phyloP scores from a whole-genome alignment of 2,797 vertebrate genomes.

The Malurus splendens region DNA sequence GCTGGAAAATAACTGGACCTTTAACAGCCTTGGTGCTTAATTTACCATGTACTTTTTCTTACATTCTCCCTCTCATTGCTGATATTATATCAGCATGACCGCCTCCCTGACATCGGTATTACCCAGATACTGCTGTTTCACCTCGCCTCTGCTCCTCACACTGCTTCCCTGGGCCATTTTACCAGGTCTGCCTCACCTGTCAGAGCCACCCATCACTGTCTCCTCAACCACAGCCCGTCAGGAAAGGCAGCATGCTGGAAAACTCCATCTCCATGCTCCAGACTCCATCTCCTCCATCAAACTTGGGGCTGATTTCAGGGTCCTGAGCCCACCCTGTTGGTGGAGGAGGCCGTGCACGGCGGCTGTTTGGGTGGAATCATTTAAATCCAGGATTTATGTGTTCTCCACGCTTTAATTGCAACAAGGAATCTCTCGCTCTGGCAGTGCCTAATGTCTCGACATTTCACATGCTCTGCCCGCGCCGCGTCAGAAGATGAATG shows the following conservation, averaged over 20 bases:
- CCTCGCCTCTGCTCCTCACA: neutral
- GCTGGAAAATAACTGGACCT: conserved; percentile 65
- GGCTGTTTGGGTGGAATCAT: neutral
- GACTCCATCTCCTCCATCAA: rapidly evolving
- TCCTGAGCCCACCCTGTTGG: neutral
- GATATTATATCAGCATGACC: conserved; percentile 55
- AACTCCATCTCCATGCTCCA: neutral
- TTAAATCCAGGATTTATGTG: conserved; percentile 17
- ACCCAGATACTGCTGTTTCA: conserved; percentile 53
- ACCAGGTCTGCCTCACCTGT: neutral
- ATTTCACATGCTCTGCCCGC: conserved; percentile 27
- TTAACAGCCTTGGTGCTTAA: conserved; percentile 64
- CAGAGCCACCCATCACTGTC: neutral
- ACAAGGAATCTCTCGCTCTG: conserved; percentile 27
- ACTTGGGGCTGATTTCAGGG: rapidly evolving
- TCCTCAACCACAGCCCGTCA: neutral
- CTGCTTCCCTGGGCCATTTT: conserved; percentile 2
- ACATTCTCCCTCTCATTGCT: conserved; percentile 40
- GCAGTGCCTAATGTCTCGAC: conserved; percentile 21
- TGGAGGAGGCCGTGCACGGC: rapidly evolving
- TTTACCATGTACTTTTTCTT: conserved; percentile 63
- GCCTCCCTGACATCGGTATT: conserved; percentile 33
- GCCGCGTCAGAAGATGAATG: conserved; percentile 21
- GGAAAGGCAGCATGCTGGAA: neutral
- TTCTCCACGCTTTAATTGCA: conserved; percentile 52